Evolutionary conservation across 2,797 vertebrate genomes (phyloP), one percentile per base, ranked within the genome.

Genomic region (Phalloptychus januarius): DNA sequence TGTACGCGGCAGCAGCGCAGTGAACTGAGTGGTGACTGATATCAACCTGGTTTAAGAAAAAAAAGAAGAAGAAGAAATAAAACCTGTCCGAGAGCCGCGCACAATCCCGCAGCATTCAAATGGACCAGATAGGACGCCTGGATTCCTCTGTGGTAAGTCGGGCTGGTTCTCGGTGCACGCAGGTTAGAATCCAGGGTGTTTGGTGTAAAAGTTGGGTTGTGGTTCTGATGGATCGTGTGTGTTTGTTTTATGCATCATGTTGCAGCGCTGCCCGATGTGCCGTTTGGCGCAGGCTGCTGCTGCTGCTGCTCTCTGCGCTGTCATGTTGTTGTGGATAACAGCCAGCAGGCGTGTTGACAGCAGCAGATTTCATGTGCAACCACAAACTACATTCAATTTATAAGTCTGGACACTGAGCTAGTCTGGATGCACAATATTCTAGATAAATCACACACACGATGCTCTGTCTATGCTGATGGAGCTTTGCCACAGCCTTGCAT

Each of bases 331-430:
- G 81, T 87, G 86, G 76, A 82, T 85, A 86, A 86, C 85, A 74
- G 89, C 81, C 89, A 86, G 84, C 85, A 88, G 84, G 87, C 89
- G 82, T 82, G 84, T 82, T 88, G 87, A 80, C 88, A 90, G 44
- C 4, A 76, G 75, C 76, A 69, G 58, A 28, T 31, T 25, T 50
- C 52, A 54, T 54, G 25, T 54, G 36, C 54, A 56, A 56, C 10
- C 18, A 42, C 63, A 71, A 38, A 76, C 28, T 40, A 33, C 25
- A 71, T 76, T 67, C 40, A 20, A 10, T 31, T 28, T 31, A 11
- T 61, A 16, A 61, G 6, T 16, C 31, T 8, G 31, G 31, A 15
- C 28, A 58, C 28, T 31, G 56, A 58, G 2, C 15, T 12, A 28
- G 4, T 45, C n/a, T 40, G 40, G 7, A 71, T 48, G 46, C 20